Conservation (phyloP, 1,140 invertebrate genomes). For the Pteromalus puparum region DNA sequence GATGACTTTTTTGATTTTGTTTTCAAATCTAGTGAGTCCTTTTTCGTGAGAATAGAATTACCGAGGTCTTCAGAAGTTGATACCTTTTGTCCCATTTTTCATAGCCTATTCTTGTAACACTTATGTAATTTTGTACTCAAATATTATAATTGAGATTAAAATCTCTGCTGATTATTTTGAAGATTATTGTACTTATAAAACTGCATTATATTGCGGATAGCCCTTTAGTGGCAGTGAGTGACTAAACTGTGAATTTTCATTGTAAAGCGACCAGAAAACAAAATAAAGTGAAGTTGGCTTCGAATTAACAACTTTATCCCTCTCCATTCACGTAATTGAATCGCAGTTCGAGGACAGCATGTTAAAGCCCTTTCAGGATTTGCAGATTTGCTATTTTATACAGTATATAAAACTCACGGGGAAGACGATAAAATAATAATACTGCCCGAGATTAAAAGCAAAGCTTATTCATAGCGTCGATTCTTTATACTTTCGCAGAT, state of each 20-base stretch:
- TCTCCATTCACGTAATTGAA: not conserved
- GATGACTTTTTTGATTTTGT: not conserved
- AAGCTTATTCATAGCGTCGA: not conserved
- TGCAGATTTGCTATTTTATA: not conserved
- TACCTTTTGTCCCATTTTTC: constrained; percentile 42
- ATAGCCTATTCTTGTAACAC: constrained; percentile 31
- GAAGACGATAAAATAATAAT: not conserved
- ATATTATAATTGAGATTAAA: not conserved
- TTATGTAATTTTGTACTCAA: not conserved
- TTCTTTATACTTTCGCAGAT: not conserved
- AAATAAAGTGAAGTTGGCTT: constrained; percentile 18
- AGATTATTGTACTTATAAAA: not conserved
- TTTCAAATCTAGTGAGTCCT: not conserved
- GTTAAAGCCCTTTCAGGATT: not conserved
- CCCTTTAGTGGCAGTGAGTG: not conserved
- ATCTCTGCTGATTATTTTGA: not conserved
- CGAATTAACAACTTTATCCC: not conserved
- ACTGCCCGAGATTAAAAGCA: not conserved
- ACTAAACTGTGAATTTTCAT: not conserved
- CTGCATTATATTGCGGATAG: not conserved
- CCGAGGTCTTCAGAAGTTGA: constrained; percentile 5
- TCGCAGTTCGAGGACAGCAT: not conserved
- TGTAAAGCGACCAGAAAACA: not conserved
- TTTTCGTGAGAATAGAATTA: not conserved
- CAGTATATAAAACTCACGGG: not conserved